A percentile compares a stretch with the other conserved stretches of the same genome.
Evolutionary conservation across 2,113 vertebrate species (phyloP).

Genomic region (Chaetodon auriga): DNA sequence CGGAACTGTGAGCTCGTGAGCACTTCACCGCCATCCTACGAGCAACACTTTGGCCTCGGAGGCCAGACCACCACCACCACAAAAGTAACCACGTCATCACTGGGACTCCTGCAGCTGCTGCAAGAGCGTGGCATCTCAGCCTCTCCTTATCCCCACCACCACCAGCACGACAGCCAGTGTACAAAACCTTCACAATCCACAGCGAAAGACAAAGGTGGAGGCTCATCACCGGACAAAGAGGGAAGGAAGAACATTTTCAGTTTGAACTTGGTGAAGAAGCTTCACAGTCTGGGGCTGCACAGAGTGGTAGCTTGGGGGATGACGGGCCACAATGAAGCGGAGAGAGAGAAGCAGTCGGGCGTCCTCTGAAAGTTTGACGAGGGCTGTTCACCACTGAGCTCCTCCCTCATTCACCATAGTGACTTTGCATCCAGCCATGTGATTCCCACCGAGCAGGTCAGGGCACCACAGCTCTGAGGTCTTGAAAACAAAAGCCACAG

Average conservation of each 20-base stretch:
- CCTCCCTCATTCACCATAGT: conserved; percentile 42
- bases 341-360: conserved; percentile 11
- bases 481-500: conserved; percentile 52
- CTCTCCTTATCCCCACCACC: conserved; percentile 37
- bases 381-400: background rate
- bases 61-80: conserved; percentile 19
- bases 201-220: background rate
- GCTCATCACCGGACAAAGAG: background rate
- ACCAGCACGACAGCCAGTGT: background rate
- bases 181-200: background rate
- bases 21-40: conserved; percentile 35
- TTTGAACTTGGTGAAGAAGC: conserved; percentile 88
- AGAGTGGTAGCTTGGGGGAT: conserved; percentile 84
- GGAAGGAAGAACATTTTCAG: conserved; percentile 80
- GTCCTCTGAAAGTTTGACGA: conserved; percentile 32
- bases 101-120: conserved; percentile 82
- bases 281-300: conserved; percentile 86
- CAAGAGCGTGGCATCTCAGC: conserved; percentile 82
- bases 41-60: conserved; percentile 33
- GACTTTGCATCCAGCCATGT: conserved; percentile 55
- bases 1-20: conserved; percentile 85
- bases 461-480: conserved; percentile 45
- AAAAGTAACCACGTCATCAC: conserved; percentile 30
- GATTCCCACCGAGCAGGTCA: conserved; percentile 44
- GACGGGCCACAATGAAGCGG: background rate